These are phyloP conservation scores for Hylyphantes graminicola DNA, from an alignment of 1,140 invertebrate genomes.

Conservation along the genomic window DNA sequence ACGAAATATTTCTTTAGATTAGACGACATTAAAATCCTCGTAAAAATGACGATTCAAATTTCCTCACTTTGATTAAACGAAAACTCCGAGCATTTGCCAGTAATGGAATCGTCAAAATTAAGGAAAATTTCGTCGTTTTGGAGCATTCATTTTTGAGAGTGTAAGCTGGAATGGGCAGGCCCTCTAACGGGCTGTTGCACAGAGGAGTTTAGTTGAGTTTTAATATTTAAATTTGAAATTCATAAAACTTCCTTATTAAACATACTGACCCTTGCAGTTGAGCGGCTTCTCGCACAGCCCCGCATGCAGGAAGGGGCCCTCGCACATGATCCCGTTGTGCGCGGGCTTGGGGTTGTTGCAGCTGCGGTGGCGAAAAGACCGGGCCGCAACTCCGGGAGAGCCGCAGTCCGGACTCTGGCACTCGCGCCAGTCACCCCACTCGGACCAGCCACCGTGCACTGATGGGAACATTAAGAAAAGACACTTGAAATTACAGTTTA, in stretches of 20 bases:
- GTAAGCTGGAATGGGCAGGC: too few species aligned
- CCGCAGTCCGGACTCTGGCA: slow-evolving; percentile 17
- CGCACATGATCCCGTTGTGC: slow-evolving; percentile 22
- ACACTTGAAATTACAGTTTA: not conserved
- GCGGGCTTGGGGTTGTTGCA: not conserved
- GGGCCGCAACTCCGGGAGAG: not conserved
- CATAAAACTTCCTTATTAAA: too few species aligned
- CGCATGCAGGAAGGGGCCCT: slow-evolving; percentile 2
- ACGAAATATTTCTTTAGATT: too few species aligned
- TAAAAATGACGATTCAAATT: too few species aligned
- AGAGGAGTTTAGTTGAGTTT: too few species aligned
- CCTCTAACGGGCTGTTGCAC: too few species aligned
- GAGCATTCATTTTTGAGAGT: too few species aligned
- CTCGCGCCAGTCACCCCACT: slow-evolving; percentile 14
- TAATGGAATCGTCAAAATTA: too few species aligned
- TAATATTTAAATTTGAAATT: not conserved
- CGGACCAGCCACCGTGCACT: slow-evolving; percentile 35
- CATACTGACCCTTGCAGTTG: slow-evolving; percentile 15
- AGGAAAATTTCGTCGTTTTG: too few species aligned
- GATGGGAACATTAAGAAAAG: not conserved
- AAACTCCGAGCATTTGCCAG: too few species aligned
- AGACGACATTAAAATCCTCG: too few species aligned
- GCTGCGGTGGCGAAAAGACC: not conserved
- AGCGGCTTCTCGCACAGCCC: slow-evolving; percentile 12
- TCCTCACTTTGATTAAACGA: too few species aligned